Base-by-base conservation (phyloP, 2,113 vertebrate genomes). In the Protobothrops mucrosquamatus region DNA sequence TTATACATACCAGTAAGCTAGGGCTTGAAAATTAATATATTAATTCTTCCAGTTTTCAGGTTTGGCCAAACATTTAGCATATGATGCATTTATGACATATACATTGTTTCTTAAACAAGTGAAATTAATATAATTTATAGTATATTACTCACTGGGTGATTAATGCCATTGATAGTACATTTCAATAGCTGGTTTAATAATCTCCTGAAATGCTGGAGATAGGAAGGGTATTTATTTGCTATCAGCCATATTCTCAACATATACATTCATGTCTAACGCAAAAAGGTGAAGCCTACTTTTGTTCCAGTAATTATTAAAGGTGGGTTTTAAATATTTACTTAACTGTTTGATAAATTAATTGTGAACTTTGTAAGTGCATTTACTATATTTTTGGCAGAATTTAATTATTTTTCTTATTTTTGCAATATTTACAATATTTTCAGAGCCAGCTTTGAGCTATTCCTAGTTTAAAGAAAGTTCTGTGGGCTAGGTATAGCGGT, bases 131-230 rank as follows among this genome's bases (percentile, higher is more conserved):
- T 0, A 91, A 85, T 10, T 7, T 86, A 0, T 94, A 93, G 39
- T 88, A 3, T 1, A 4, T 92, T 94, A 93, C 89, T 94, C 22
- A 85, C 20, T 87, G 2, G 61, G n/a, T 0, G 87, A 55, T 89
- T 92, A 94, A 92, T 6, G 11, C 24, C 92, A 87, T 43, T 93
- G 69, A 89, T 22, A 95, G 22, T 56, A 91, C 93, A 10, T 90
- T 90, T 85, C 23, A 1, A 24, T 74, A 74, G n/a, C 69, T 39
- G n/a, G 15, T 2, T 87, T 94, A 0, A 46, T 0, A 86, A 85
- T 92, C 20, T 24, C 8, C 15, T 15, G 11, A 26, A 87, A 55
- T 85, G 8, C 1, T 59, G 69, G 18, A 61, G 3, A 90, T 10
- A n/a, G 86, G 29, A 6, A 54, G 0, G 0, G 56, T 1, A 92